These are phyloP conservation scores for Triops cancriformis DNA, from an alignment of 1,140 invertebrate genomes.

Conservation along the genomic window DNA sequence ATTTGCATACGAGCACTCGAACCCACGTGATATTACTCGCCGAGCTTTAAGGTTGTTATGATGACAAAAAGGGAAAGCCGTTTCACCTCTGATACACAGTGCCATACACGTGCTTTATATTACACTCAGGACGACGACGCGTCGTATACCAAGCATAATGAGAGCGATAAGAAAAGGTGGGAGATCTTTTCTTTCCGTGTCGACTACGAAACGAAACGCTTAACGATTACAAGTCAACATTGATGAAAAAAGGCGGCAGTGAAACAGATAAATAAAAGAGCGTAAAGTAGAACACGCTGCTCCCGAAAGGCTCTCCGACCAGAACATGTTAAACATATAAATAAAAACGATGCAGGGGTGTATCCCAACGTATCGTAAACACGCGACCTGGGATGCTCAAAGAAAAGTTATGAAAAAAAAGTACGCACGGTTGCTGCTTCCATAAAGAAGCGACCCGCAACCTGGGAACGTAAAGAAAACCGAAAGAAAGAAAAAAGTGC, in stretches of 20 bases:
- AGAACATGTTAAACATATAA: not conserved
- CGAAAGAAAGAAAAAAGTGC: not conserved
- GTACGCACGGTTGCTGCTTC: not conserved
- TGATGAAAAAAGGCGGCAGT: not conserved
- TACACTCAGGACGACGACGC: not conserved
- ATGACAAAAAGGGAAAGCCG: constrained; percentile 11
- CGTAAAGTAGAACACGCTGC: not conserved
- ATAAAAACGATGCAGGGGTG: not conserved
- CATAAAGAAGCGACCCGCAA: not conserved
- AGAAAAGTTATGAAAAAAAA: not conserved
- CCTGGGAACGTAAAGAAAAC: not conserved
- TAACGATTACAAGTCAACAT: not conserved
- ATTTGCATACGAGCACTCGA: constrained; percentile 13
- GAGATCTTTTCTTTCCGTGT: not conserved
- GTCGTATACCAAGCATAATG: not conserved
- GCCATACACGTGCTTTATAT: not conserved
- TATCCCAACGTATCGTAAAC: constrained; percentile 2
- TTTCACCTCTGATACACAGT: not conserved
- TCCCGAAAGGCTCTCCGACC: not conserved
- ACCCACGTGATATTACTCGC: not conserved
- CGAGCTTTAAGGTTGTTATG: not conserved
- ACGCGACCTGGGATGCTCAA: not conserved
- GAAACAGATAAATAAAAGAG: not conserved
- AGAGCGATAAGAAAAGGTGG: not conserved
- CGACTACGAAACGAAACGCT: not conserved